Evolutionary conservation across 2,113 vertebrate genomes (phyloP).

Genomic region (Perca schrenkii): DNA sequence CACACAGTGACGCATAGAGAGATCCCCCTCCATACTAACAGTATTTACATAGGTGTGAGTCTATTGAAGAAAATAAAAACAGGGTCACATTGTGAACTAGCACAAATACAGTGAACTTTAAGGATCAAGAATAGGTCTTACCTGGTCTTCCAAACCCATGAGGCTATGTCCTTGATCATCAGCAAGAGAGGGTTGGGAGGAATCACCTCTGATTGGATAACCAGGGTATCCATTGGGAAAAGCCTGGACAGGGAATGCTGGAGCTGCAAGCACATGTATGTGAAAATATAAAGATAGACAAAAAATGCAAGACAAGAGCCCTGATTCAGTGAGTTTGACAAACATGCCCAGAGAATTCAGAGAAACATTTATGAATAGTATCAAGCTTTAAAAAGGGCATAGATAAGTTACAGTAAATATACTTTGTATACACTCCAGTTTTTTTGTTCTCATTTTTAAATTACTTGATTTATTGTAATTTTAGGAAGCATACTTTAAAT

Average conservation of each 20-base stretch:
- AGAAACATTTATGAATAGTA: background rate
- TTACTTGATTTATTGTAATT: background rate
- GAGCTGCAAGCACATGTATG: slow-evolving; percentile 79
- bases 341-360: background rate
- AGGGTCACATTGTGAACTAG: slow-evolving; percentile 3
- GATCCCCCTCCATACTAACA: slow-evolving; percentile 90
- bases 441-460: background rate
- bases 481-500: background rate
- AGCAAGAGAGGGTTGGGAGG: slow-evolving; percentile 89
- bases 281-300: slow-evolving; percentile 7
- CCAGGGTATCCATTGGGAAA: slow-evolving; percentile 96
- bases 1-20: slow-evolving; percentile 90
- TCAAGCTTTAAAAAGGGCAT: background rate
- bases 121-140: slow-evolving; percentile 58
- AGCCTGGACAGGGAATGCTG: slow-evolving; percentile 90
- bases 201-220: slow-evolving; percentile 90
- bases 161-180: slow-evolving; percentile 93
- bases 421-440: background rate
- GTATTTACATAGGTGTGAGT: slow-evolving; percentile 99
- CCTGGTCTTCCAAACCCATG: slow-evolving; percentile 95
- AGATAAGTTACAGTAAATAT: background rate
- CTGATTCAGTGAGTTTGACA: background rate
- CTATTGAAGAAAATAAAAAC: slow-evolving; percentile 74
- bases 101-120: background rate
- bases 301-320: background rate